Base-by-base conservation (phyloP, 2,888 invertebrate genomes). In the Ennomos quercinarius region DNA sequence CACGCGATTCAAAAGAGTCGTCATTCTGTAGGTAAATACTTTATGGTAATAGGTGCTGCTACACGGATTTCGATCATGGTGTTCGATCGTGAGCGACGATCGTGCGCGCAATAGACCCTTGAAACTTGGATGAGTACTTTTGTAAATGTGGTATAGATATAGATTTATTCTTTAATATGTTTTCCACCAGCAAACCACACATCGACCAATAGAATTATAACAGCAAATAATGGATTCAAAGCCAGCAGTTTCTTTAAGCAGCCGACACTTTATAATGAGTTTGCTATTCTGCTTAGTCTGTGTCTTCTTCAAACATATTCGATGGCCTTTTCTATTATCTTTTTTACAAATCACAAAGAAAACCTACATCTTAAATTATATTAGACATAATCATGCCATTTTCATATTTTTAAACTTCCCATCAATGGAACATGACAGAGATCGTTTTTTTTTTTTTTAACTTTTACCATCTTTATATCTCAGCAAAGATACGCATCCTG, bases 21-120 rank as follows among this genome's bases (percentile, higher is more conserved):
- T 89, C 87, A 87, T 88, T 86, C 84, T 78, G 84, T 86, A n/a
- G n/a, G n/a, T n/a, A 86, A 75, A 75, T 61, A 63, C 83, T 81
- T 83, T 89, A 89, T 89, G 88, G 83, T 89, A 91, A 89, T 87
- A 84, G 82, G 74, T 80, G 78, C 74, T 77, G 74, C 81, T 81
- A 84, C 81, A 84, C 80, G 88, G 85, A 84, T 86, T 87, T 84
- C 83, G 87, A 86, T 87, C 88, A 86, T 86, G 87, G 83, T 84
- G 78, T 78, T 77, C 85, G 85, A 86, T 91, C 91, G 91, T 91
- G 91, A 89, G 72, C 77, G 76, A 76, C 70, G 72, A 80, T 78
- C 80, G 89, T 90, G 89, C 87, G 89, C 83, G 70, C 76, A 72
- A 68, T 72, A 69, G 73, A 78, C 79, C 77, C 76, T 75, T 74